Evolutionary conservation across 2,113 vertebrate genomes (phyloP), one percentile per base, ranked within the genome.

Genomic region (Leptosomus discolor): DNA sequence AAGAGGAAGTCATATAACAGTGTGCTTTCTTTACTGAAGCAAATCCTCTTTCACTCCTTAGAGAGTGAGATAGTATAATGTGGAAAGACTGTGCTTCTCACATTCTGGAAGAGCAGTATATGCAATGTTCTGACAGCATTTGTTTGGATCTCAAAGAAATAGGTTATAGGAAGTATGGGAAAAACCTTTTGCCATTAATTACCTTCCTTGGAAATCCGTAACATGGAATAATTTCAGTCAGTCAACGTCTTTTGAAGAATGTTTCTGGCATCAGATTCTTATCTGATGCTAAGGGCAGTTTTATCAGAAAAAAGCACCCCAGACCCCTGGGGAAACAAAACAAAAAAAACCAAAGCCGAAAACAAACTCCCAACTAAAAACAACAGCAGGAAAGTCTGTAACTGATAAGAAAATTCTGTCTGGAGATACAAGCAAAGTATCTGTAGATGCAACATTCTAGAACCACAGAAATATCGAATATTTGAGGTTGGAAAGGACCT

Each of bases 61-160:
- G 92, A 94, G 83, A 95, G 61, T 45, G 61, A 79, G 91, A n/a
- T 18, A 41, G 53, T 90, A 60, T 95, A 89, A 89, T 85, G 74
- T 73, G 74, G 93, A 94, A 95, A 97, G 80, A 95, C 79, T 95
- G 87, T 26, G 4, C 45, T 82, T 76, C 69, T 95, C 76, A 61
- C 76, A 79, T 81, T 70, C 80, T 87, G 54, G 53, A 89, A 89
- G 76, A 94, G 74, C 17, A 30, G 57, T 92, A 95, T 91, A 94
- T 95, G 95, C 26, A 5, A 17, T 88, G 92, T 85, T 91, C 77
- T 94, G 91, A 92, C 92, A 95, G 89, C 53, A 39, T 88, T 94
- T 95, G 87, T 89, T 92, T 94, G 91, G 80, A 43, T 89, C 48
- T 71, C 2, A 15, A 85, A 71, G 65, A 57, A 92, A 82, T 75